Evolutionary conservation across 2,888 invertebrate genomes (phyloP).

Genomic region (Syrphus vitripennis): DNA sequence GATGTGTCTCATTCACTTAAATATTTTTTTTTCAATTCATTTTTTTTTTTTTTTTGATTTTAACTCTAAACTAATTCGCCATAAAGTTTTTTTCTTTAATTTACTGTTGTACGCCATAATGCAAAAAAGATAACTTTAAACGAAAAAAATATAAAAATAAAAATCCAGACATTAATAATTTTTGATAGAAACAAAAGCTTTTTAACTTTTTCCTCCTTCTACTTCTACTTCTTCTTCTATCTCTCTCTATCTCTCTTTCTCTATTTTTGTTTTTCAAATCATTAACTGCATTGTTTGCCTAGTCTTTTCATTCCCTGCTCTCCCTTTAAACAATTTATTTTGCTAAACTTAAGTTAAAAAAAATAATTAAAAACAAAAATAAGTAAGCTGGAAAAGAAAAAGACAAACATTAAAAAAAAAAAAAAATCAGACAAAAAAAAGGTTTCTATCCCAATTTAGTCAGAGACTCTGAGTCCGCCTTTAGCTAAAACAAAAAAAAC

Average conservation of each 20-base stretch:
- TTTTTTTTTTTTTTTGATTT: slow-evolving; percentile 43
- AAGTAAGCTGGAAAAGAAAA: slow-evolving; percentile 28
- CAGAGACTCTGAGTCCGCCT: slow-evolving; percentile 37
- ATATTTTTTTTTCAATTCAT: slow-evolving; percentile 36
- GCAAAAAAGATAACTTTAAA: slow-evolving; percentile 20
- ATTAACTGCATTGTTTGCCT: slow-evolving; percentile 43
- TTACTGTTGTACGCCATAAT: slow-evolving; percentile 57
- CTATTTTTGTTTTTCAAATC: slow-evolving; percentile 1
- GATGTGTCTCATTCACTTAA: slow-evolving; percentile 55
- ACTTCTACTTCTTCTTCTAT: background rate
- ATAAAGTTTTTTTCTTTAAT: background rate
- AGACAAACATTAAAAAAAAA: background rate
- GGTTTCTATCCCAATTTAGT: slow-evolving; percentile 7
- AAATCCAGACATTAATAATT: slow-evolving; percentile 65
- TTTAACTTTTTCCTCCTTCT: background rate
- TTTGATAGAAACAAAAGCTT: slow-evolving; percentile 9
- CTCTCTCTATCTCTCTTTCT: slow-evolving; percentile 12
- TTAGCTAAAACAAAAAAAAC: slow-evolving; percentile 38
- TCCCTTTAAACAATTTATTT: background rate
- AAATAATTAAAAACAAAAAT: background rate
- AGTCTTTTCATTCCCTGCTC: background rate
- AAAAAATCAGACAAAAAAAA: background rate
- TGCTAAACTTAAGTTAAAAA: slow-evolving; percentile 28
- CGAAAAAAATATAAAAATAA: slow-evolving; percentile 39
- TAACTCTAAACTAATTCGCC: slow-evolving; percentile 41